Percentiles rank a stretch among this genome's conserved stretches.
Evolutionary conservation across 1,140 invertebrate species (phyloP).

Genomic region (Diorhabda elongata): DNA sequence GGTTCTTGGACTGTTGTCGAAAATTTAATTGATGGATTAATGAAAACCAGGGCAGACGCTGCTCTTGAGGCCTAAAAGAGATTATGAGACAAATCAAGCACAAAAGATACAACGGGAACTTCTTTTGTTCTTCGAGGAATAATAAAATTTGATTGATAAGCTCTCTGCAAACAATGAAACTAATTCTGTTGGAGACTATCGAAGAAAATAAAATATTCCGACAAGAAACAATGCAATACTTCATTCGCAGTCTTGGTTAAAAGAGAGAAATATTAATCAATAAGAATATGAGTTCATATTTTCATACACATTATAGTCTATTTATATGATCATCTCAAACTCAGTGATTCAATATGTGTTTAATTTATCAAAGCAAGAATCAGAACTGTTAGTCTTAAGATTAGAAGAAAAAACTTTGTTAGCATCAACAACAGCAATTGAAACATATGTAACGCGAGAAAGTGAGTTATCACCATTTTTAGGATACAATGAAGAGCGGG

Average conservation of each 20-base stretch:
- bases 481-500: too few relatives aligned
- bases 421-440: too few relatives aligned
- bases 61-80: conserved; percentile 15
- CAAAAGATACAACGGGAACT: conserved; percentile 17
- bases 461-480: too few relatives aligned
- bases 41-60: background rate
- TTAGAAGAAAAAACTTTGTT: too few relatives aligned
- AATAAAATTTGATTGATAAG: conserved; percentile 28
- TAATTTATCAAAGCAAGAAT: too few relatives aligned
- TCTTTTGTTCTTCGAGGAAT: conserved; percentile 16
- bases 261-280: background rate
- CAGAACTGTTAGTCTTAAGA: too few relatives aligned
- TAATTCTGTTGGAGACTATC: conserved; percentile 18
- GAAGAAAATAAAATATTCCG: background rate
- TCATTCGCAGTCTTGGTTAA: background rate
- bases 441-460: too few relatives aligned
- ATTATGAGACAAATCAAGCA: conserved; percentile 24
- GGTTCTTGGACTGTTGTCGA: conserved; percentile 1
- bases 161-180: conserved; percentile 22
- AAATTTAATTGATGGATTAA: conserved; percentile 1
- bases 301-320: too few relatives aligned
- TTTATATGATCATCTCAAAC: too few relatives aligned
- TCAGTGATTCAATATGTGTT: too few relatives aligned
- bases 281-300: too few relatives aligned
- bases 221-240: background rate